These are phyloP conservation scores for Micrasema longulum DNA, from an alignment of 1,140 invertebrate genomes.

Conservation along the genomic window DNA sequence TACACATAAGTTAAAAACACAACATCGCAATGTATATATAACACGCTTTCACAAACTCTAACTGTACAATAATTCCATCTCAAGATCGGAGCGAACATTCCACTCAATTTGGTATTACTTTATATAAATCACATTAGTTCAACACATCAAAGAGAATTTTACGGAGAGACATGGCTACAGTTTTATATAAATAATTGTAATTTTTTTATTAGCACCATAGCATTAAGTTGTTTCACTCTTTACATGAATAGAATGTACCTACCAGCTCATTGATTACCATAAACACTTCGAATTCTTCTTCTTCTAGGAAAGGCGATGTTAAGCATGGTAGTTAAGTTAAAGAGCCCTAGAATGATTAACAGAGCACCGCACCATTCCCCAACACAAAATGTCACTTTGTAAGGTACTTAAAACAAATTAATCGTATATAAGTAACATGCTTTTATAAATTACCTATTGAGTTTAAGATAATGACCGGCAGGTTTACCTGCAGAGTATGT, in stretches of 20 bases:
- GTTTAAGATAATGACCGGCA: slow-evolving; percentile 27
- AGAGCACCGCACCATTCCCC: not conserved
- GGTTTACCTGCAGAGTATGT: slow-evolving; percentile 11
- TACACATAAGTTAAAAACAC: no score
- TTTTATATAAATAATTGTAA: slow-evolving; percentile 3
- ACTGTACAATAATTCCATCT: not conserved
- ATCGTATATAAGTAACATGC: not conserved
- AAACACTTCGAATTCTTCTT: not conserved
- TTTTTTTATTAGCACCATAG: slow-evolving; percentile 24
- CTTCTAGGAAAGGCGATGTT: no score
- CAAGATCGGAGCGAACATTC: no score
- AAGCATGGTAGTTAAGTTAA: no score
- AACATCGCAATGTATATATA: no score
- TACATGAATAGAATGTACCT: slow-evolving; percentile 20
- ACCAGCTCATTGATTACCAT: not conserved
- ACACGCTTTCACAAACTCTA: slow-evolving; percentile 3
- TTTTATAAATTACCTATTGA: not conserved
- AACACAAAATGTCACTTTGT: no score
- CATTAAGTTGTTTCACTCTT: slow-evolving; percentile 22
- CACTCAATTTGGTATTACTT: not conserved
- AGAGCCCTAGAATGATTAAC: not conserved
- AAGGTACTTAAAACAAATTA: no score
- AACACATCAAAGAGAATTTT: slow-evolving; percentile 30
- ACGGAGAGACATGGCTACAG: slow-evolving; percentile 5
- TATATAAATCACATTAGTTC: slow-evolving; percentile 1